A percentile compares a stretch with the other conserved stretches of the same genome.
These are phyloP conservation scores for Argentina silus DNA, from an alignment of 2,797 vertebrate genomes.

Conservation along the genomic window DNA sequence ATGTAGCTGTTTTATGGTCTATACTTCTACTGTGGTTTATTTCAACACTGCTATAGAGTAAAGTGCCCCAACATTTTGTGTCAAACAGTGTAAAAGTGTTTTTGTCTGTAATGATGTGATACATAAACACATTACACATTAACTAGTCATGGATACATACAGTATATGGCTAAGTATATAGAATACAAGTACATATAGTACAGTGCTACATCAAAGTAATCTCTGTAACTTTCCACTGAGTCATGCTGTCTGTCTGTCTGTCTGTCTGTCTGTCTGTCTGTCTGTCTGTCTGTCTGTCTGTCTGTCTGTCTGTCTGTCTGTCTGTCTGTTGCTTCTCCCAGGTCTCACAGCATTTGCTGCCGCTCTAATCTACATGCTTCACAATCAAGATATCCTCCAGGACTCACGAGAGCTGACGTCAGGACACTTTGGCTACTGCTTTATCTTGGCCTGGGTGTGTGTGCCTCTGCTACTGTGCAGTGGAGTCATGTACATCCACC, in stretches of 20 bases:
- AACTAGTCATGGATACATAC: no score
- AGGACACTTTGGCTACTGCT: constrained; percentile 87
- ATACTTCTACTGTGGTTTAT: background rate
- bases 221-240: no score
- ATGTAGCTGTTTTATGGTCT: background rate
- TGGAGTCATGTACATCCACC: constrained; percentile 83
- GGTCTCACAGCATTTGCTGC: constrained; percentile 83
- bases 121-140: no score
- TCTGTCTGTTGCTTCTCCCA: constrained; percentile 48
- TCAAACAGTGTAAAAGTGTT: no score
- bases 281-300: background rate
- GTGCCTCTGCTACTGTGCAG: constrained; percentile 85
- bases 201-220: no score
- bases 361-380: constrained; percentile 86
- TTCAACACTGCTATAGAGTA: background rate
- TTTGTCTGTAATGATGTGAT: no score
- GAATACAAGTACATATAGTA: no score
- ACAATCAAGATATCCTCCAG: constrained; percentile 78
- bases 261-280: background rate
- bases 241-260: background rate
- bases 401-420: constrained; percentile 56
- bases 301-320: background rate
- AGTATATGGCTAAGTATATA: no score
- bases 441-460: constrained; percentile 85
- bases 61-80: no score